Percentiles rank a stretch among this genome's conserved stretches.
Conservation (phyloP, 2,113 vertebrate genomes). For the Salminus brasiliensis region DNA sequence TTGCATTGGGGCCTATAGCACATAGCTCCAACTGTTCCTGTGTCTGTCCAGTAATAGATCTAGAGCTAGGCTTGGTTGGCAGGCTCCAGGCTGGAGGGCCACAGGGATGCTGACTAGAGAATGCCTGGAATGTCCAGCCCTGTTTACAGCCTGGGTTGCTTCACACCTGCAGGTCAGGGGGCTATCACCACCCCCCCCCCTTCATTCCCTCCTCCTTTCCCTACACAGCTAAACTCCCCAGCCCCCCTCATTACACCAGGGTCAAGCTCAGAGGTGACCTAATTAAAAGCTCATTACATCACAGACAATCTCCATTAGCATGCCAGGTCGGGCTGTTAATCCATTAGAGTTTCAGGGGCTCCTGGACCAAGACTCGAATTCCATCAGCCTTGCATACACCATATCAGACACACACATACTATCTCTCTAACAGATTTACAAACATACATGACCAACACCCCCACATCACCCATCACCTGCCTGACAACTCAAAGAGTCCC, state of each 20-base stretch:
- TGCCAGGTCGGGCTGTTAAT: conserved; percentile 80
- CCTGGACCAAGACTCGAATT: conserved; percentile 73
- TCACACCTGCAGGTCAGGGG: conserved; percentile 85
- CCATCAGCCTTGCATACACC: conserved; percentile 66
- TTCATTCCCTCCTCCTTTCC: conserved; percentile 68
- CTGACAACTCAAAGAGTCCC: conserved; percentile 13
- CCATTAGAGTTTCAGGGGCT: conserved; percentile 79
- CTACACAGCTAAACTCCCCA: conserved; percentile 45
- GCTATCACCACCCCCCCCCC: conserved; percentile 73
- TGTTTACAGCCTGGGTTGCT: conserved; percentile 78
- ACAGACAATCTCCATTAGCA: conserved; percentile 84
- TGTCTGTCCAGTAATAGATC: conserved; percentile 66
- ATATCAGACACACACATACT: conserved; percentile 46
- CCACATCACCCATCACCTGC: conserved; percentile 30
- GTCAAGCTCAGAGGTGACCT: conserved; percentile 83
- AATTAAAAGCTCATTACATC: conserved; percentile 87
- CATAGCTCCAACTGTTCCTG: conserved; percentile 72
- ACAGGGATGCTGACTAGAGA: conserved; percentile 77
- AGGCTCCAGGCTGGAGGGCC: conserved; percentile 62
- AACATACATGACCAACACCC: conserved; percentile 30
- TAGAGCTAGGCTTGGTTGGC: conserved; percentile 11
- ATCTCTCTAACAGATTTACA: conserved; percentile 31
- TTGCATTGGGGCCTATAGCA: conserved; percentile 58
- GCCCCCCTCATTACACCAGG: conserved; percentile 81
- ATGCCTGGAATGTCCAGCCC: conserved; percentile 81